These are phyloP conservation scores for Prenolepis imparis DNA, from an alignment of 2,888 invertebrate species.

Conservation along the genomic window DNA sequence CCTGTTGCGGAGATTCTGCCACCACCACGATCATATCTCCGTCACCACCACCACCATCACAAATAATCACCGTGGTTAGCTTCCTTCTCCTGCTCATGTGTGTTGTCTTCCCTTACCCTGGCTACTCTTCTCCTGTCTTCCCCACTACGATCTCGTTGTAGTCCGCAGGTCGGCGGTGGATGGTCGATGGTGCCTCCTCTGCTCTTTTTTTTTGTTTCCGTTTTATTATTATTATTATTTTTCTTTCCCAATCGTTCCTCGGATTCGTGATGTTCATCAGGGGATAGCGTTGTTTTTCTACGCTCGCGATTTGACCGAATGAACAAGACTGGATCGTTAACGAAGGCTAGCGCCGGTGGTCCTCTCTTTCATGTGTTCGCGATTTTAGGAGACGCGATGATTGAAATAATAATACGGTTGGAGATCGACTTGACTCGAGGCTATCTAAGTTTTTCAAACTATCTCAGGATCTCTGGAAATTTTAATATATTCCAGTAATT, in stretches of 20 bases:
- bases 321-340: not conserved
- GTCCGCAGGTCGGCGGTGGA: conserved; percentile 58
- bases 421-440: not conserved
- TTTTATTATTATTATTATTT: conserved; percentile 43
- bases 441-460: not conserved
- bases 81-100: conserved; percentile 37
- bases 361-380: not conserved
- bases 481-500: not conserved
- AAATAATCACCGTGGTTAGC: conserved; percentile 51
- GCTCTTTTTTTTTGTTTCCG: conserved; percentile 12
- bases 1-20: conserved; percentile 46
- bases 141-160: conserved; percentile 65
- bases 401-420: not conserved
- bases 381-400: conserved; percentile 22
- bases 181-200: conserved; percentile 17
- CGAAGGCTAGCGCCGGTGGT: not conserved
- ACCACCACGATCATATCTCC: not conserved
- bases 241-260: not conserved
- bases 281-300: conserved; percentile 1
- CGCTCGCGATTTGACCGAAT: not conserved
- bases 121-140: conserved; percentile 52
- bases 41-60: conserved; percentile 18
- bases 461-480: not conserved
- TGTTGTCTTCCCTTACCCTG: conserved; percentile 44
- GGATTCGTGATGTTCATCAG: conserved; percentile 25